A percentile compares a stretch with the other conserved stretches of the same genome.
These are phyloP conservation scores for Odocoileus virginianus DNA, from an alignment of 2,113 vertebrate species.

Conservation along the genomic window DNA sequence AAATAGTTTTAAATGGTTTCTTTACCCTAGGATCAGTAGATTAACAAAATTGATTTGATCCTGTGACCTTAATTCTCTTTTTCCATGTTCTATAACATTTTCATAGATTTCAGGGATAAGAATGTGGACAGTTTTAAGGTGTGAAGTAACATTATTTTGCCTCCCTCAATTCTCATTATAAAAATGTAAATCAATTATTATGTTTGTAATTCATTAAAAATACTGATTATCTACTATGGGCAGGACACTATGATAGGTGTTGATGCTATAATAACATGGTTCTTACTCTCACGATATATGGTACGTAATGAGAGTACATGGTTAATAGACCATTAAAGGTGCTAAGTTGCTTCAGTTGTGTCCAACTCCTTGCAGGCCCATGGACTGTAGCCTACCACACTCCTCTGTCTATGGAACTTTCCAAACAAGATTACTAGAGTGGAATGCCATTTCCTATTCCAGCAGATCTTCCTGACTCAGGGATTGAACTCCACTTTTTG, in stretches of 20 bases:
- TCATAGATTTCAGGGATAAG: background rate
- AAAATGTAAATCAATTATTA: background rate
- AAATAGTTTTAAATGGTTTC: background rate
- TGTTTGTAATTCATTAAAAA: background rate
- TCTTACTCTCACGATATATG: background rate
- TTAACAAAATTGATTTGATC: background rate
- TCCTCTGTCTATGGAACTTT: background rate
- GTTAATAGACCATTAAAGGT: background rate
- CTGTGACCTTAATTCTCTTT: background rate
- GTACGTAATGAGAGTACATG: background rate
- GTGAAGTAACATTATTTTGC: background rate
- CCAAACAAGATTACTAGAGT: background rate
- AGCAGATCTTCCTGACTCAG: background rate
- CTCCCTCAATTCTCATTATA: background rate
- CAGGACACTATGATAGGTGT: background rate
- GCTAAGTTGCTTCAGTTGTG: background rate
- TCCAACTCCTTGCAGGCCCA: background rate
- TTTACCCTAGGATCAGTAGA: background rate
- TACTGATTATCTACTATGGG: background rate
- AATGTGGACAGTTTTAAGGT: background rate
- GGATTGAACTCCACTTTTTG: background rate
- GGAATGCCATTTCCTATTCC: background rate
- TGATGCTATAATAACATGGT: background rate
- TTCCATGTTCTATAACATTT: background rate
- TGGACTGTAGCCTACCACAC: background rate